Evolutionary conservation across 2,113 vertebrate species (phyloP).

Genomic region (Hydrochoerus hydrochaeris): DNA sequence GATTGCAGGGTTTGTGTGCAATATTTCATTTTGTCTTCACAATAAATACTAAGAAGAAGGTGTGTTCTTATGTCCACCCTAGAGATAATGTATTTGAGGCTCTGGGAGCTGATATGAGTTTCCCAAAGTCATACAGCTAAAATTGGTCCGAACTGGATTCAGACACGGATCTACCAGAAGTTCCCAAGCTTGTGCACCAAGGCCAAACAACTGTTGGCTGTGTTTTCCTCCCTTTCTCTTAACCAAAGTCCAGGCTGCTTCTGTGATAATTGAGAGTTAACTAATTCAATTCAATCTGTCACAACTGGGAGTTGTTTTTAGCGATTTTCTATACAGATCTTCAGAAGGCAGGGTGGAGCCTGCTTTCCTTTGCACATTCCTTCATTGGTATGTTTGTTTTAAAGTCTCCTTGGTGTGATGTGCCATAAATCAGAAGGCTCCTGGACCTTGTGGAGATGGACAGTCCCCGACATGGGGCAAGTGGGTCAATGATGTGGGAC

Average conservation of each 20-base stretch:
- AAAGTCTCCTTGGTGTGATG: not conserved
- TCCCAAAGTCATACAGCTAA: not conserved
- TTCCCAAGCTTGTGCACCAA: not conserved
- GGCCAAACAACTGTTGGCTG: not conserved
- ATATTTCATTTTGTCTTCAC: not conserved
- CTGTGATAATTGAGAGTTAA: not conserved
- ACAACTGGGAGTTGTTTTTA: slow-evolving; percentile 6
- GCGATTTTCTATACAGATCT: not conserved
- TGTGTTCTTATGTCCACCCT: not conserved
- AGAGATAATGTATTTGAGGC: not conserved
- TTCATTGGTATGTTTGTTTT: not conserved
- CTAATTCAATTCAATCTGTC: not conserved
- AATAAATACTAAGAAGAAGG: not conserved
- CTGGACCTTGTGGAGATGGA: not conserved
- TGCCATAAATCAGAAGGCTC: not conserved
- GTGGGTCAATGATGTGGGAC: not conserved
- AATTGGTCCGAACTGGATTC: not conserved
- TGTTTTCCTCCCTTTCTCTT: not conserved
- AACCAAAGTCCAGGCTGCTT: not conserved
- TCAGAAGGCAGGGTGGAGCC: not conserved
- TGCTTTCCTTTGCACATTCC: not conserved
- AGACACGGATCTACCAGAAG: not conserved
- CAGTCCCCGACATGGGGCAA: not conserved
- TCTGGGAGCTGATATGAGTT: slow-evolving; percentile 21
- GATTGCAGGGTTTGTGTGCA: not conserved